A percentile compares a stretch with the other conserved stretches of the same genome.
phyloP scores from a whole-genome alignment of 1,140 invertebrate species.

The Drosophila bifasciata region DNA sequence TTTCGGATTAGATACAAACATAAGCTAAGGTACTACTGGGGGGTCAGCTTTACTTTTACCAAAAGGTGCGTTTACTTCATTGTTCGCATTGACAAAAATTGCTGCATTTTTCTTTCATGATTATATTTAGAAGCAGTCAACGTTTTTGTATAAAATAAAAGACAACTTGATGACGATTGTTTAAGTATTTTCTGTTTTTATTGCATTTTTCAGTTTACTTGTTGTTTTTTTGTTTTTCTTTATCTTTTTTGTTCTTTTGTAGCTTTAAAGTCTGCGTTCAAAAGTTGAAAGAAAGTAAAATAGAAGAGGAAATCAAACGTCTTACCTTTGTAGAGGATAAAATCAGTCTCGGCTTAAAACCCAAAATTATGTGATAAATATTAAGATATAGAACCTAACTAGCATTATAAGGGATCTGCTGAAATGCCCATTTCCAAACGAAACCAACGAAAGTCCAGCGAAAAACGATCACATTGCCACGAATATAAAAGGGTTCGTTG shows the following conservation, averaged over 20 bases:
- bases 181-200: conserved; percentile 79
- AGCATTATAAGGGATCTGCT: conserved; percentile 4
- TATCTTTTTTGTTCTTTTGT: conserved; percentile 43
- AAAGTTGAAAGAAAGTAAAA: conserved; percentile 58
- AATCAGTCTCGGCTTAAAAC: conserved; percentile 66
- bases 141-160: conserved; percentile 78
- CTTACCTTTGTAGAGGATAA: conserved; percentile 68
- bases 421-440: background rate
- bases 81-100: conserved; percentile 50
- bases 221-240: conserved; percentile 27
- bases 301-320: conserved; percentile 46
- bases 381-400: conserved; percentile 36
- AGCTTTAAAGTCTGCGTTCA: conserved; percentile 48
- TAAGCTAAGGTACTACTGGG: too few relatives aligned
- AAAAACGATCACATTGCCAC: background rate
- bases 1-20: conserved; percentile 3
- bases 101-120: conserved; percentile 44
- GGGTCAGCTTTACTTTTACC: conserved; percentile 31
- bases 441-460: conserved; percentile 2
- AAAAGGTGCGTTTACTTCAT: conserved; percentile 34
- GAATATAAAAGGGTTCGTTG: background rate
- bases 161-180: conserved; percentile 78
- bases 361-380: conserved; percentile 55
- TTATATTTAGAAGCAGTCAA: conserved; percentile 44
- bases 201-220: conserved; percentile 54